Base-by-base conservation (phyloP, 2,113 vertebrate species). In the Xiphias gladius region DNA sequence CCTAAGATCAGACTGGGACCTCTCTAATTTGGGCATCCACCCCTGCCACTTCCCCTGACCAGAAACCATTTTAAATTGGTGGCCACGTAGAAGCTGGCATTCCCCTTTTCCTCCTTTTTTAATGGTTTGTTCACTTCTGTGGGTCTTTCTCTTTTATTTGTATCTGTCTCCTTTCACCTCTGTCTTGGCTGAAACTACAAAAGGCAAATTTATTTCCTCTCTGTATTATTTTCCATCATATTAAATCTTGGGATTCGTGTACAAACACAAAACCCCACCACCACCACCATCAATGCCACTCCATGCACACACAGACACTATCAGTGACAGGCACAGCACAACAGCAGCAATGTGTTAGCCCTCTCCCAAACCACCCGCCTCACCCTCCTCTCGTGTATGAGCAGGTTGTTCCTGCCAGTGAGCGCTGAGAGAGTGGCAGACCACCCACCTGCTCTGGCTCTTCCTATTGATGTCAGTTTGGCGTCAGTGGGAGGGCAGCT, bases 11-110 rank as follows among this genome's bases (percentile, higher is more conserved):
- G 55, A 85, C 84, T 55, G 50, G 86, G 84, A 83, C 84, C 85
- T 94, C 94, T 94, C 88, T 95, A 94, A 95, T 95, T 94, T 95
- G 90, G 90, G 90, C 88, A 90, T 91, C 83, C 83, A 89, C 74
- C 89, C 73, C 86, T 93, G 90, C 93, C 91, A 94, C 93, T 93
- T 93, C 92, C 93, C 85, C 88, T 88, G 88, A 94, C 93, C 93
- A 94, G 88, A 95, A 93, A 93, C 92, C 90, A 89, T 89, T 90
- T 91, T 79, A 93, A 95, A 92, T 88, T 73, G 78, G 85, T 83
- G 86, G 90, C 91, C 89, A 81, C 85, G 79, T 90, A 73, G 82
- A 64, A 90, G 63, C 91, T 89, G 92, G 91, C 89, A 89, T 91
- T 93, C 88, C 93, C 91, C 92, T 89, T 87, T 87, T 86, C 78